Conservation (phyloP, 2,797 vertebrate species). For the Clarias laeviceps region DNA sequence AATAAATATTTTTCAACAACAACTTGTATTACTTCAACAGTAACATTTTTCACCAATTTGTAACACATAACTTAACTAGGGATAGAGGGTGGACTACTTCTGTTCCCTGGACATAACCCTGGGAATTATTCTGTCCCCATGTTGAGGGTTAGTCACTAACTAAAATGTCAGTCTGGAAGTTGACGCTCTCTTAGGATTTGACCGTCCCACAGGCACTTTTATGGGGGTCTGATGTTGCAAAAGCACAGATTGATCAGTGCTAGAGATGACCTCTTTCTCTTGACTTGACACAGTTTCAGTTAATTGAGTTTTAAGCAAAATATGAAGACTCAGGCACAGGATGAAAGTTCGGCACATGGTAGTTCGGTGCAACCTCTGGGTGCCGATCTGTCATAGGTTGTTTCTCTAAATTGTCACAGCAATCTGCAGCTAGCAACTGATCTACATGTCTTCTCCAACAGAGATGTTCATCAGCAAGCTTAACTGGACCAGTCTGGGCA, state of each 20-base stretch:
- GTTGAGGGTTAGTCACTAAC: too few relatives aligned
- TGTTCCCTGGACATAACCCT: too few relatives aligned
- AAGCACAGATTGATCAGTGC: background rate
- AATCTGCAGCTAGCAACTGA: conserved; percentile 1
- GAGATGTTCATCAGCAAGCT: conserved; percentile 8
- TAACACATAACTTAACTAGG: too few relatives aligned
- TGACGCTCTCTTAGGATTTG: background rate
- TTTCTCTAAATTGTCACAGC: background rate
- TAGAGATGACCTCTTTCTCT: background rate
- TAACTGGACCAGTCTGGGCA: conserved; percentile 21
- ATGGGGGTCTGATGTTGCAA: background rate
- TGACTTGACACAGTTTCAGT: background rate
- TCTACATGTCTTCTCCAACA: conserved; percentile 15
- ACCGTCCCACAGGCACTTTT: background rate
- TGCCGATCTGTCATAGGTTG: background rate
- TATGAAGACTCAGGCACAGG: background rate
- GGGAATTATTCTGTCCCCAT: too few relatives aligned
- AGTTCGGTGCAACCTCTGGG: background rate
- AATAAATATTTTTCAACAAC: too few relatives aligned
- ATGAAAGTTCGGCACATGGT: background rate
- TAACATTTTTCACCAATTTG: too few relatives aligned
- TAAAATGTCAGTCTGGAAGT: background rate
- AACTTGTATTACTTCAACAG: too few relatives aligned
- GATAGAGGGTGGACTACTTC: too few relatives aligned
- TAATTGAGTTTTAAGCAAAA: background rate